Conservation (phyloP, 2,797 vertebrate species). For the Galaxias olidus region DNA sequence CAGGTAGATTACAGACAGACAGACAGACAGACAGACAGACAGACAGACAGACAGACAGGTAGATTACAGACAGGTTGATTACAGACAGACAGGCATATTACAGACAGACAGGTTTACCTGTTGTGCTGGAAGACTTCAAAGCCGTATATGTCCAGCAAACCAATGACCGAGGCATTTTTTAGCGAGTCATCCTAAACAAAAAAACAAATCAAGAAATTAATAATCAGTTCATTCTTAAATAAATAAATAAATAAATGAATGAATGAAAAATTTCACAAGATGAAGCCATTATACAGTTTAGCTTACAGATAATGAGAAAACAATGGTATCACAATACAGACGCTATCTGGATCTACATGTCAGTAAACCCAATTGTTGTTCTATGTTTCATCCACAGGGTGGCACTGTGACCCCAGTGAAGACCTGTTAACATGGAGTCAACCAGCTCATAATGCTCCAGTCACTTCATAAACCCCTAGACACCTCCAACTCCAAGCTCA, state of each 20-base stretch:
- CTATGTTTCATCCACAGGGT: conserved; percentile 44
- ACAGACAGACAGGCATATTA: not conserved
- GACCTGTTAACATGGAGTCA: not conserved
- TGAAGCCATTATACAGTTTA: too few species aligned
- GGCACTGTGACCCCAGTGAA: conserved; percentile 30
- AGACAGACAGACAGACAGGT: not conserved
- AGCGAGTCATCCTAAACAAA: conserved; percentile 78
- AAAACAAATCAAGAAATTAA: not conserved
- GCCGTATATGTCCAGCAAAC: conserved; percentile 96
- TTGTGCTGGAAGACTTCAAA: conserved; percentile 98
- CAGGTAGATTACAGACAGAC: not conserved
- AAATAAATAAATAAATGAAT: conserved; percentile 19
- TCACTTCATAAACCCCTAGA: too few species aligned
- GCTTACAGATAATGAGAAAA: too few species aligned
- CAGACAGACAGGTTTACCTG: conserved; percentile 73
- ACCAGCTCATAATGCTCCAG: not conserved
- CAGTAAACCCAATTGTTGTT: not conserved
- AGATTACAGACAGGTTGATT: not conserved
- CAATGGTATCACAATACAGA: too few species aligned
- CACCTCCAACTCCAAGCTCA: too few species aligned
- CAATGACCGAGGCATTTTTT: conserved; percentile 86
- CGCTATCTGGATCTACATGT: too few species aligned
- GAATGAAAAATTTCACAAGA: not conserved
- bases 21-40: not conserved
- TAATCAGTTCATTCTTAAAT: not conserved